These are phyloP conservation scores for Stenolophus ochropezus DNA, from an alignment of 2,888 invertebrate species.

Conservation along the genomic window DNA sequence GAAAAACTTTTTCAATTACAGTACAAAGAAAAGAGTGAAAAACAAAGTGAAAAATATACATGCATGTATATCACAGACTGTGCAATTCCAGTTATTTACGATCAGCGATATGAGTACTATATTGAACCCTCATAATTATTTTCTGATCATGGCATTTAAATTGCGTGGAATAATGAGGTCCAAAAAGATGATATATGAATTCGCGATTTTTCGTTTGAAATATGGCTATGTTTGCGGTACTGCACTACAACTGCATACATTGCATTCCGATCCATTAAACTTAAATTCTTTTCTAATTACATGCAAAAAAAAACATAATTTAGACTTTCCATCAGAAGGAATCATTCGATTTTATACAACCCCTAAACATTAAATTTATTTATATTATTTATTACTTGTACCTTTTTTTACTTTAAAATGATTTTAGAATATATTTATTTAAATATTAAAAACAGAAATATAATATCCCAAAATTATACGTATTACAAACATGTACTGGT, in stretches of 20 bases:
- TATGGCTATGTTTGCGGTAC: slow-evolving; percentile 1
- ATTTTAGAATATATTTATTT: too few species aligned
- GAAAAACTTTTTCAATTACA: not conserved
- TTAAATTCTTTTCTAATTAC: slow-evolving; percentile 8
- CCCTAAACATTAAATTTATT: too few species aligned
- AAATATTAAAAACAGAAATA: too few species aligned
- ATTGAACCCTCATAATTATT: slow-evolving; percentile 22
- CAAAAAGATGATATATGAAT: slow-evolving; percentile 22
- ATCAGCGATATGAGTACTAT: slow-evolving; percentile 18
- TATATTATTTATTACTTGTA: too few species aligned
- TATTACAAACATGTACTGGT: too few species aligned
- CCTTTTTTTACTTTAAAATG: too few species aligned
- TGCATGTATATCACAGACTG: not conserved
- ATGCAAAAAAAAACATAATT: not conserved
- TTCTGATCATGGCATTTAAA: slow-evolving; percentile 22
- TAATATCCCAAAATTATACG: too few species aligned
- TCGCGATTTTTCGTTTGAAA: slow-evolving; percentile 19
- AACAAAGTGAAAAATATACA: not conserved
- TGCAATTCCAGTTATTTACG: not conserved
- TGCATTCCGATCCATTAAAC: slow-evolving; percentile 12
- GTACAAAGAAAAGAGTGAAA: not conserved
- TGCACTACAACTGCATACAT: not conserved
- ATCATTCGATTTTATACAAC: not conserved
- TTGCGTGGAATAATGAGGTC: slow-evolving; percentile 25
- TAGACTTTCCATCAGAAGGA: too few species aligned